A percentile compares a stretch with the other conserved stretches of the same genome.
Conservation (phyloP, 2,113 vertebrate species). For the Crocuta crocuta region DNA sequence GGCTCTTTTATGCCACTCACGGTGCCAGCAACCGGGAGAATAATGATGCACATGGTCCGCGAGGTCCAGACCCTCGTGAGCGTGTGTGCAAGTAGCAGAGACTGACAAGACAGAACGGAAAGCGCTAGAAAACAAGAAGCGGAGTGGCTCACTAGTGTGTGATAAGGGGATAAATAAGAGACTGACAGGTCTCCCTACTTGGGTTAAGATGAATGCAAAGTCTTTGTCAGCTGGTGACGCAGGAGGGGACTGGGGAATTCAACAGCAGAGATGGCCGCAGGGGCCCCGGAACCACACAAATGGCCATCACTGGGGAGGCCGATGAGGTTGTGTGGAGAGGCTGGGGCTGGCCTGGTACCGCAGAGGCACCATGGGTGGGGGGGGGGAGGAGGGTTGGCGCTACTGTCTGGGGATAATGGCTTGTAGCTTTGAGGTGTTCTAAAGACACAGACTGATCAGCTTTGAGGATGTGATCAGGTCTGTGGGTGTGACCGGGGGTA, state of each 20-base stretch:
- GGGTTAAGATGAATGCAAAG: background rate
- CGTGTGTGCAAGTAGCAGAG: background rate
- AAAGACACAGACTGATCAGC: background rate
- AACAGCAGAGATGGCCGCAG: too few species aligned
- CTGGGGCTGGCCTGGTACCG: too few species aligned
- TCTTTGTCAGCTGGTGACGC: background rate
- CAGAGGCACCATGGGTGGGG: background rate
- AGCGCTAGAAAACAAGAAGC: background rate
- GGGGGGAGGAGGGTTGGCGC: rapidly evolving
- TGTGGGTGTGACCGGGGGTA: background rate
- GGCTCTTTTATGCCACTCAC: background rate
- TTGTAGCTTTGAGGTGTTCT: background rate
- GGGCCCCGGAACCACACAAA: too few species aligned
- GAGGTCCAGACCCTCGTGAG: background rate
- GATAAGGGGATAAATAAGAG: background rate
- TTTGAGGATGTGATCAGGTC: background rate
- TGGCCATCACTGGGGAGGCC: background rate
- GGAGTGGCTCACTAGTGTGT: background rate
- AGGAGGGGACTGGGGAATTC: background rate
- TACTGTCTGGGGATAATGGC: background rate
- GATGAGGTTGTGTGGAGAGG: background rate
- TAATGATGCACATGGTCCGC: background rate
- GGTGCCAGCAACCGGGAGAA: background rate
- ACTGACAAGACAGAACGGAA: background rate
- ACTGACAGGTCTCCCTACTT: too few species aligned